phyloP scores from a whole-genome alignment of 2,888 invertebrate species.

The Plusia festucae region DNA sequence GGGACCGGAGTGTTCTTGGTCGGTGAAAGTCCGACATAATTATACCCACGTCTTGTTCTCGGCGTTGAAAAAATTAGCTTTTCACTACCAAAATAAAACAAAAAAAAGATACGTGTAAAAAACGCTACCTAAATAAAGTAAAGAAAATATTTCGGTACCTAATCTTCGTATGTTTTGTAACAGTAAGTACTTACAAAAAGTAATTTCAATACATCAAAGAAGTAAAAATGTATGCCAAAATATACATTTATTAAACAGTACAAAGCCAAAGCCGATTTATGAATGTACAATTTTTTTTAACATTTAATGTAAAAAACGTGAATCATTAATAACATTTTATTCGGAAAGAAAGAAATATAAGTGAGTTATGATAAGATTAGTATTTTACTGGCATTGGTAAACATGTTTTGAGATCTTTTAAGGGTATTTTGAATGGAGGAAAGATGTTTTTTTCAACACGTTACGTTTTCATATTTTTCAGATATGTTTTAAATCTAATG shows the following conservation, averaged over 20 bases:
- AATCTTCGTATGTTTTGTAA: not conserved
- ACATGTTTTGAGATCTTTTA: not conserved
- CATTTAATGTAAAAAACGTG: no score
- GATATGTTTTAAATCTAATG: no score
- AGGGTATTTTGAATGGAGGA: not conserved
- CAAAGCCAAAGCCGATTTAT: conserved; percentile 18
- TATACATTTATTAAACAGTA: conserved; percentile 12
- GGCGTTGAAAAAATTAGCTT: no score
- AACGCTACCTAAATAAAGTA: not conserved
- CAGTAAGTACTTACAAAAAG: conserved; percentile 13
- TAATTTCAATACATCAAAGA: conserved; percentile 41
- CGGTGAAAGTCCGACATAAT: no score
- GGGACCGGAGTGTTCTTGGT: no score
- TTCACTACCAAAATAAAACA: no score
- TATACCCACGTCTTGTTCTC: no score
- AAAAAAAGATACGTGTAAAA: no score
- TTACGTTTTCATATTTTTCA: not conserved
- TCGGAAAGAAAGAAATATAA: conserved; percentile 25
- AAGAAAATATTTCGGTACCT: not conserved
- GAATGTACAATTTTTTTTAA: no score
- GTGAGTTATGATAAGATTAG: conserved; percentile 11
- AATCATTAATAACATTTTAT: conserved; percentile 24
- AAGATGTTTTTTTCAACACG: not conserved
- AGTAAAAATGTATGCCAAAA: not conserved
- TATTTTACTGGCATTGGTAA: not conserved